These are phyloP conservation scores for Alexandromys fortis DNA, from an alignment of 2,113 vertebrate genomes.

Conservation along the genomic window DNA sequence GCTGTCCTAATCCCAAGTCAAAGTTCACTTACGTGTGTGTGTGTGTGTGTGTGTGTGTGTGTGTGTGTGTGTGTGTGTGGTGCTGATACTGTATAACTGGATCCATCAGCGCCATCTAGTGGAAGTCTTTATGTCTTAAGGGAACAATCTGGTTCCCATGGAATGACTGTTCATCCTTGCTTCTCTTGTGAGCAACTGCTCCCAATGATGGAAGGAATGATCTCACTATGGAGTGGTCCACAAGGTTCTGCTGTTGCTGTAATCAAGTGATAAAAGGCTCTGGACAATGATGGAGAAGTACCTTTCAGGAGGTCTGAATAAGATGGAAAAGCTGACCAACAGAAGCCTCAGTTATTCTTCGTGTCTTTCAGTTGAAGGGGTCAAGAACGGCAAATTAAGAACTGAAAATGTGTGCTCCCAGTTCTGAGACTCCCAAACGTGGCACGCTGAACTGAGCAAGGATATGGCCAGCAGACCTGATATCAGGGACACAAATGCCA, in stretches of 20 bases:
- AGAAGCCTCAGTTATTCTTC: neutral
- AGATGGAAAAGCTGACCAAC: neutral
- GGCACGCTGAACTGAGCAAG: neutral
- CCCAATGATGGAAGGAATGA: too few relatives aligned
- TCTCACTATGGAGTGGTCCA: neutral
- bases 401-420: too few relatives aligned
- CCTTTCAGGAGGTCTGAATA: neutral
- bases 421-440: neutral
- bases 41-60: neutral
- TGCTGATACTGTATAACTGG: neutral
- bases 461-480: neutral
- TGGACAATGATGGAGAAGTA: too few relatives aligned
- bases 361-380: too few relatives aligned
- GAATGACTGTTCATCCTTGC: neutral
- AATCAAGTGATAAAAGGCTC: neutral
- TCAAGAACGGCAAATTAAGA: neutral
- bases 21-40: neutral
- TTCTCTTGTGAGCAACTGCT: neutral
- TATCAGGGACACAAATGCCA: neutral
- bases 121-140: neutral
- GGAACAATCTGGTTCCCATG: neutral
- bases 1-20: neutral
- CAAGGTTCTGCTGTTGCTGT: neutral
- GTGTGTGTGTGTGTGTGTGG: neutral
- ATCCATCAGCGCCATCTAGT: neutral